Base-by-base conservation (phyloP, 2,113 vertebrate species). In the Varanus komodoensis region DNA sequence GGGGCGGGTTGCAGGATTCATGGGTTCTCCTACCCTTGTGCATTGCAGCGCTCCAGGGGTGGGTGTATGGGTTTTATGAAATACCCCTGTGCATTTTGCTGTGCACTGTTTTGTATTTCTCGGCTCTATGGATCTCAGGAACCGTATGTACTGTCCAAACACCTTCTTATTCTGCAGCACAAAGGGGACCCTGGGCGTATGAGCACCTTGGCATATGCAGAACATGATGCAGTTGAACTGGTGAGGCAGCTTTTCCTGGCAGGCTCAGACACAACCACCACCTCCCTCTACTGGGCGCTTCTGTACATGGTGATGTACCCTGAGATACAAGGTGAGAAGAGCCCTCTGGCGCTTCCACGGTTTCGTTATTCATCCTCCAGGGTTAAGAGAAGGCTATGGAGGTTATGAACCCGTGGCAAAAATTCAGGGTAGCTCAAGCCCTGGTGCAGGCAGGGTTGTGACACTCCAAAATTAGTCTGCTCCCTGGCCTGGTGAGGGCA, bases 251-350 rank as follows among this genome's bases (percentile, higher is more conserved):
- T 97, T n/a, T 95, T 96, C 87, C 11, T 90, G 29, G 95, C 1
- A 0, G 94, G 96, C 84, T 96, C 89, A 0, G 94, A 95, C 48
- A 95, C 87, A 11, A 95, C 82, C 0, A 32, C 93, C 14, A 90
- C 92, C 27, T 75, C 94, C 17, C 91, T 90, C 68, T 52, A 17
- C 89, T 96, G 96, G 95, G 95, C 84, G 0, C 84, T 97, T 54
- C 54, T 97, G 57, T 93, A 86, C 83, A 32, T 89, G 95, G 82
- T 93, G 86, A 88, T 87, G 2, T 84, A 92, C 7, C 84, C 93
- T 52, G 89, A 94, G 19, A 25, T 86, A 61, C 94, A 93, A 85
- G 93, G 94, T 95, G 44, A 91, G 92, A 79, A 50, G 34, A 32
- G 0, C 17, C 61, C 61, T 64, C 61, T 0, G 52, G 32, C 38